phyloP scores from a whole-genome alignment of 2,113 vertebrate genomes.

The Antennarius striatus region DNA sequence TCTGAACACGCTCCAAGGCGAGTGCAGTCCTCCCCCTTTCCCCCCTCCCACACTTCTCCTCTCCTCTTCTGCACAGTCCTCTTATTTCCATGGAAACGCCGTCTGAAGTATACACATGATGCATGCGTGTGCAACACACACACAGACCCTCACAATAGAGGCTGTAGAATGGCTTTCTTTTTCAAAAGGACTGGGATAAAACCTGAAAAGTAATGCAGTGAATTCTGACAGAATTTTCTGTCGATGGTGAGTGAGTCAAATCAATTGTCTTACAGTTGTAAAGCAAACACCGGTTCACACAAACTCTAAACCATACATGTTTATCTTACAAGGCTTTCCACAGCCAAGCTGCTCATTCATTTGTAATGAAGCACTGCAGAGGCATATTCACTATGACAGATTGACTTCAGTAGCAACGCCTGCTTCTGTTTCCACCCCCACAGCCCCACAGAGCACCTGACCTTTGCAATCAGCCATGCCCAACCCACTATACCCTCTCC shows the following conservation, averaged over 20 bases:
- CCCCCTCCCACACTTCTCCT: background rate
- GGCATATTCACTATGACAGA: conserved; percentile 56
- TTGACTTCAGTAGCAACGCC: conserved; percentile 39
- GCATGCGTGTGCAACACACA: conserved; percentile 20
- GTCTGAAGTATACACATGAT: conserved; percentile 53
- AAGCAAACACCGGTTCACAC: background rate
- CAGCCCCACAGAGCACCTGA: conserved; percentile 50
- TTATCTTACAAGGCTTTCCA: background rate
- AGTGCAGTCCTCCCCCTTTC: conserved; percentile 17
- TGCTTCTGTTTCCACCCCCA: conserved; percentile 48
- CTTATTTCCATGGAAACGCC: conserved; percentile 73
- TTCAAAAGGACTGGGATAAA: too few relatives aligned
- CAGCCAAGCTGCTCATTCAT: conserved; percentile 35
- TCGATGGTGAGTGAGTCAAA: too few relatives aligned
- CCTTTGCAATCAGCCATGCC: conserved; percentile 61
- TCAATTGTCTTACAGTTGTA: too few relatives aligned
- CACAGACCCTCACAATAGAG: conserved; percentile 1
- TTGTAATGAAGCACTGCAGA: conserved; percentile 53
- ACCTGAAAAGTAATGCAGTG: too few relatives aligned
- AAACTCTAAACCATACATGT: conserved; percentile 2
- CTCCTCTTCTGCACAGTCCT: conserved; percentile 49
- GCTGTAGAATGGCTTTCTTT: too few relatives aligned
- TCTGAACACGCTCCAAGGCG: conserved; percentile 63
- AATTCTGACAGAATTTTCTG: too few relatives aligned
- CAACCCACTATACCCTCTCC: conserved; percentile 41